Evolutionary conservation across 2,888 invertebrate genomes (phyloP).

Genomic region (Megastigmus dorsalis): DNA sequence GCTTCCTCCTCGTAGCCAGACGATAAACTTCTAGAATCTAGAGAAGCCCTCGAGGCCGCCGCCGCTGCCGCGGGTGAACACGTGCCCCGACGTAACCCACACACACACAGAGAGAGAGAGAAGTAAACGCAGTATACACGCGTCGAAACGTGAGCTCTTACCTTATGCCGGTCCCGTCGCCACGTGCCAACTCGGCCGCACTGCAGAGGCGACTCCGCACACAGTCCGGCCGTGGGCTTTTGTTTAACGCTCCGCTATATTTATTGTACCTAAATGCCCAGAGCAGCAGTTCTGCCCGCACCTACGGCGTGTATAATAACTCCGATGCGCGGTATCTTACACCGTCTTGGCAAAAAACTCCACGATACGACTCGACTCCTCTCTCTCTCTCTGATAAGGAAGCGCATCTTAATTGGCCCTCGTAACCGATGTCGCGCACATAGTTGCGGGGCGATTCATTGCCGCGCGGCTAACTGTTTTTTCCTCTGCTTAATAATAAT

Average conservation of each 20-base stretch:
- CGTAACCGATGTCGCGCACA: background rate
- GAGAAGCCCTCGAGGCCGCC: constrained; percentile 12
- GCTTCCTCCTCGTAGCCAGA: background rate
- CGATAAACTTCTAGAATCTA: constrained; percentile 6
- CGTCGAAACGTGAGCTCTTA: constrained; percentile 20
- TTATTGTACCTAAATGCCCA: too few relatives aligned
- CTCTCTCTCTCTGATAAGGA: background rate
- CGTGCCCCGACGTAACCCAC: too few relatives aligned
- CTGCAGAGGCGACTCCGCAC: too few relatives aligned
- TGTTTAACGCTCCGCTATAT: too few relatives aligned
- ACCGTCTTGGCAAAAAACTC: too few relatives aligned
- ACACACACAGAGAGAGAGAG: too few relatives aligned
- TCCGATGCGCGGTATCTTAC: too few relatives aligned
- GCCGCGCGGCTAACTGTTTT: background rate
- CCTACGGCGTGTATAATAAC: too few relatives aligned
- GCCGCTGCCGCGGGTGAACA: too few relatives aligned
- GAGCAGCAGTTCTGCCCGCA: too few relatives aligned
- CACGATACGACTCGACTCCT: background rate
- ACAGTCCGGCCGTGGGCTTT: too few relatives aligned
- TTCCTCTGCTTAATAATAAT: too few relatives aligned
- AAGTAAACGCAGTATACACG: background rate
- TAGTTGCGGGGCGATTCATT: background rate
- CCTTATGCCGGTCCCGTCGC: constrained; percentile 40
- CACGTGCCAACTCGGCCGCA: background rate
- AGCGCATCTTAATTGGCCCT: constrained; percentile 13